Evolutionary conservation across 2,113 vertebrate genomes (phyloP).

Genomic region (Terrapene triunguis): DNA sequence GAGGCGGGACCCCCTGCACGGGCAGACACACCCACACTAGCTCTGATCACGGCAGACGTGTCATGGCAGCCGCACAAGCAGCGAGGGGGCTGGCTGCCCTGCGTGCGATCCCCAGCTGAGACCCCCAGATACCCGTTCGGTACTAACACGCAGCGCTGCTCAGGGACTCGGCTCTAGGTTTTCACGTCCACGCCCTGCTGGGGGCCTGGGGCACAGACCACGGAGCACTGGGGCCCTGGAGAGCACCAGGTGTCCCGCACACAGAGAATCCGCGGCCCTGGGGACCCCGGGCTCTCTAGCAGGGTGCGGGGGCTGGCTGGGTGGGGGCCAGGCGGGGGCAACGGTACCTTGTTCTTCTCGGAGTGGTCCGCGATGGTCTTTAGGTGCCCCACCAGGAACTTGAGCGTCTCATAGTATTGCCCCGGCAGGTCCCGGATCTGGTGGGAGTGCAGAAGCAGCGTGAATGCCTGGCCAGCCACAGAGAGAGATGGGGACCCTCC

Average conservation of each 20-base stretch:
- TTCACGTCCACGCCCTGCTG: background rate
- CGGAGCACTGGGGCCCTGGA: background rate
- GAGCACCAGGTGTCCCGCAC: background rate
- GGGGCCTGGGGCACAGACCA: too few relatives aligned
- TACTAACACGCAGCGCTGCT: background rate
- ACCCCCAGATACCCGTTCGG: background rate
- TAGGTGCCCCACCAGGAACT: slow-evolving; percentile 93
- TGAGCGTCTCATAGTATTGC: slow-evolving; percentile 95
- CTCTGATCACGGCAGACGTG: too few relatives aligned
- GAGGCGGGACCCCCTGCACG: background rate
- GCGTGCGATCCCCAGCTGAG: too few relatives aligned
- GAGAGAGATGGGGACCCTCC: fast-evolving
- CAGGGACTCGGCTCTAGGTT: background rate
- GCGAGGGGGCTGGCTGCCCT: too few relatives aligned
- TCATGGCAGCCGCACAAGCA: too few relatives aligned
- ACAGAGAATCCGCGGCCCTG: background rate
- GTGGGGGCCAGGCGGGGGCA: fast-evolving
- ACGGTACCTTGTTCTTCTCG: slow-evolving; percentile 93
- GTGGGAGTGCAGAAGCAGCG: fast-evolving
- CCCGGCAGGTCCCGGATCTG: slow-evolving; percentile 95
- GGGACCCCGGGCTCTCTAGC: background rate
- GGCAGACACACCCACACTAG: background rate
- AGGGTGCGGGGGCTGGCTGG: background rate
- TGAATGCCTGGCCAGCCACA: background rate
- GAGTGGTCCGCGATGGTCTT: slow-evolving; percentile 94